Evolutionary conservation across 2,113 vertebrate species (phyloP), one percentile per base, ranked within the genome.

Genomic region (Gadus chalcogrammus): DNA sequence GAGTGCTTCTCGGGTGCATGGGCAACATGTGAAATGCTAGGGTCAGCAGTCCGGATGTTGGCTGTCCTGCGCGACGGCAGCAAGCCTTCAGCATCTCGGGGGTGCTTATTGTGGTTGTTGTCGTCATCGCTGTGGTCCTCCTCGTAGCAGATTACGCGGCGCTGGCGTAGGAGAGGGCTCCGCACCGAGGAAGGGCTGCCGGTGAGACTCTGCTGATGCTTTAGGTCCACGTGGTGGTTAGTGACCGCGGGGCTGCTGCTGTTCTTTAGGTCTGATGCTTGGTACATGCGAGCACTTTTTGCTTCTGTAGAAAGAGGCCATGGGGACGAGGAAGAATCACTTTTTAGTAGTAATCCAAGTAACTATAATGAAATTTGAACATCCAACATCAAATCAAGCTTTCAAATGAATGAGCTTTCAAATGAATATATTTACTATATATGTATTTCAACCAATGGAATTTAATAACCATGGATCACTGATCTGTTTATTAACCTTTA

Each of bases 121-220:
- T 96, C 91, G 0, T 96, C 92, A 0, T 96, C 94, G 58, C 84
- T 91, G 0, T 91, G 88, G 0, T 92, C 81, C 1, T 94, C 89
- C 0, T 97, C 93, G 0, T 91, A 94, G 87, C 94, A 93, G 67
- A 92, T 86, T 22, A 98, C 88, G 17, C 83, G 90, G 0, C 90
- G 87, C 85, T 98, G 97, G 0, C 93, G 91, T 42, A 94, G 91
- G 13, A 97, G 94, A 0, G 95, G 95, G 79, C 94, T 96, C 64
- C 92, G 92, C 12, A 88, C 66, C 7, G 82, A 91, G 65, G 91
- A 86, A 0, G 94, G 92, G 79, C 93, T 95, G 15, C 91, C 91
- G 0, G 89, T 90, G 18, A 92, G 77, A 24, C 89, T 91, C 76
- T 90, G 80, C 0, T 93, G 94, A 62, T 85, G 88, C 52, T 85